phyloP scores from a whole-genome alignment of 1,140 invertebrate species.

The Neodiprion fabricii region DNA sequence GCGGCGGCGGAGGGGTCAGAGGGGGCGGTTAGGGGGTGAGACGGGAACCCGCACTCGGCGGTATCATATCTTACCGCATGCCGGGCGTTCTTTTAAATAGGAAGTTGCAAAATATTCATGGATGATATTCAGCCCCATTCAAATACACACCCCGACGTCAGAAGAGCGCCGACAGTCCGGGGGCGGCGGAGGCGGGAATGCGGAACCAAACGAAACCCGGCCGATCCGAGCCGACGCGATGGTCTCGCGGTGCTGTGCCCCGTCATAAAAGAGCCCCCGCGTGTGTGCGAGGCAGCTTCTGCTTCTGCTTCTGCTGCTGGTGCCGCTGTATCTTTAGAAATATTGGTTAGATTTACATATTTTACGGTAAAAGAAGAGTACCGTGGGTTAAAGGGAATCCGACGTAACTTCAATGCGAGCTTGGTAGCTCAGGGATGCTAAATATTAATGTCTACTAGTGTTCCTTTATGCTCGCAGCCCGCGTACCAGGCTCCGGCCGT shows the following conservation, averaged over 20 bases:
- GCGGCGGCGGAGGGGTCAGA: not conserved
- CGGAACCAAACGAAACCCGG: slow-evolving; percentile 23
- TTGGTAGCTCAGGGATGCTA: slow-evolving; percentile 54
- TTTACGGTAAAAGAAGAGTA: slow-evolving; percentile 54
- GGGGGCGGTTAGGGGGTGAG: not conserved
- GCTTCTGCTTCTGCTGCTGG: too few species aligned
- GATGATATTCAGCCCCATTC: slow-evolving; percentile 47
- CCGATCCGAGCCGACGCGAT: slow-evolving; percentile 36
- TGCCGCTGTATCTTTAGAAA: slow-evolving; percentile 52
- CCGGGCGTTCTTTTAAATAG: slow-evolving; percentile 42
- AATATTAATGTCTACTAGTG: slow-evolving; percentile 61
- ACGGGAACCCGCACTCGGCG: not conserved
- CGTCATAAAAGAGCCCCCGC: slow-evolving; percentile 50
- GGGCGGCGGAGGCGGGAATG: slow-evolving; percentile 17
- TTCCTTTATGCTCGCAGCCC: slow-evolving; percentile 42
- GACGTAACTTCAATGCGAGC: slow-evolving; percentile 50
- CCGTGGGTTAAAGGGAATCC: slow-evolving; percentile 30
- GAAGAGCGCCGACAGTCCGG: not conserved
- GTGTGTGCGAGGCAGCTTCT: slow-evolving; percentile 7
- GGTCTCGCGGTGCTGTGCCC: slow-evolving; percentile 42
- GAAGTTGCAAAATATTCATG: slow-evolving; percentile 52
- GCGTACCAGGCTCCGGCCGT: not conserved
- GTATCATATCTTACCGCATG: slow-evolving; percentile 2
- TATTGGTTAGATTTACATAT: slow-evolving; percentile 62
- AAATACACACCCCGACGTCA: slow-evolving; percentile 33